Evolutionary conservation across 2,113 vertebrate genomes (phyloP), one percentile per base, ranked within the genome.

Genomic region (Myotis brandtii): DNA sequence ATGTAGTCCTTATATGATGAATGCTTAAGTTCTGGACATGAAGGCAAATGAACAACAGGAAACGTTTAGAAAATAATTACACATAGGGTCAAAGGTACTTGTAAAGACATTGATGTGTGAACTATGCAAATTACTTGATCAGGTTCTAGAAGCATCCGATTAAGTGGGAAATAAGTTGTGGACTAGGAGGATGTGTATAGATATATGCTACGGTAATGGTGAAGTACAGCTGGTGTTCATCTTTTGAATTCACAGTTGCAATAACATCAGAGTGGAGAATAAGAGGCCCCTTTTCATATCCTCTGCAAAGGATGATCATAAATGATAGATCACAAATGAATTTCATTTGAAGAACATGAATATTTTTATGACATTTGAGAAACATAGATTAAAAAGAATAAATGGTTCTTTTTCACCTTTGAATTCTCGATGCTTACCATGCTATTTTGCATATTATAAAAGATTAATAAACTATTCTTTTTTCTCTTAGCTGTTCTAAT

Each of bases 301-400:
- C 12, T 93, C 11, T 94, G 67, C 46, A 76, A 88, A 92, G 56
- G 43, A 56, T 93, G 25, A 62, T 92, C 40, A 85, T 16, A 64
- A 54, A 76, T 66, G 40, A 40, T 81, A 82, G 32, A 76, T 93
- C 50, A 82, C 10, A 66, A 56, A 72, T 67, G 25, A 50, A 70
- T 76, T 4, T 5, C 27, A 59, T 76, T 89, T 64, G 34, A 76
- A 79, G 46, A 80, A 81, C 59, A n/a, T 50, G 50, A 81, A 32
- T 76, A 62, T 91, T 87, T 93, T 83, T 88, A 72, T 72, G 76
- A 34, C 23, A 69, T 5, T 34, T 75, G 43, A 77, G 52, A 91
- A 88, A 92, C 37, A 87, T 21, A 18, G 62, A 69, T 59, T 34
- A 27, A 76, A 73, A 90, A 80, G 40, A 70, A 67, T 37, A 54